Conservation (phyloP, 2,797 vertebrate species). For the Enteromius radiatus region DNA sequence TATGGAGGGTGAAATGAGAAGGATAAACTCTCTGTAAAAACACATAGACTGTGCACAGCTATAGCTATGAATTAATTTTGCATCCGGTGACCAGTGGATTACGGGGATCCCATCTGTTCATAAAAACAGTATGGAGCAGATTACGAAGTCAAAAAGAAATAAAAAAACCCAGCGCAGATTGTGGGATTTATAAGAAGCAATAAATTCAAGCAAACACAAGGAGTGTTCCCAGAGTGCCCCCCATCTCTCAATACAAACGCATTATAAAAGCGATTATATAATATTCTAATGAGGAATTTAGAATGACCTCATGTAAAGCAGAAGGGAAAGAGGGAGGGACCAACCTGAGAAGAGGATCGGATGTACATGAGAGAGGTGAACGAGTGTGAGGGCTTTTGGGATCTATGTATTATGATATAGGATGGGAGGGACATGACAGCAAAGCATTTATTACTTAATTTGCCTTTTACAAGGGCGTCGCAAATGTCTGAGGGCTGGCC, state of each 20-base stretch:
- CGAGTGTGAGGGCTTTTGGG: conserved; percentile 25
- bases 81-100: conserved; percentile 43
- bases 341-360: conserved; percentile 41
- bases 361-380: conserved; percentile 50
- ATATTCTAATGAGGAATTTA: conserved; percentile 18
- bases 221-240: neutral
- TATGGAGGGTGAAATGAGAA: conserved; percentile 55
- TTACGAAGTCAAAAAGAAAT: neutral
- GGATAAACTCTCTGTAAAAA: conserved; percentile 52
- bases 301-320: conserved; percentile 42
- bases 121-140: neutral
- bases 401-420: conserved; percentile 27
- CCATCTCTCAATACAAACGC: neutral
- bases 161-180: conserved; percentile 9
- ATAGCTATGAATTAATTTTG: conserved; percentile 39
- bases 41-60: conserved; percentile 11
- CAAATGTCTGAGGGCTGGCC: conserved; percentile 64
- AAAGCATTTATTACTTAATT: conserved; percentile 69
- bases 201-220: neutral
- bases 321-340: conserved; percentile 5
- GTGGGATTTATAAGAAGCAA: conserved; percentile 11
- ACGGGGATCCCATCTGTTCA: conserved; percentile 31
- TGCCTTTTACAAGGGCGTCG: conserved; percentile 71
- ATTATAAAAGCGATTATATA: conserved; percentile 16
- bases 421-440: conserved; percentile 53